Conservation (phyloP, 2,888 invertebrate species). For the Resseliella maxima region DNA sequence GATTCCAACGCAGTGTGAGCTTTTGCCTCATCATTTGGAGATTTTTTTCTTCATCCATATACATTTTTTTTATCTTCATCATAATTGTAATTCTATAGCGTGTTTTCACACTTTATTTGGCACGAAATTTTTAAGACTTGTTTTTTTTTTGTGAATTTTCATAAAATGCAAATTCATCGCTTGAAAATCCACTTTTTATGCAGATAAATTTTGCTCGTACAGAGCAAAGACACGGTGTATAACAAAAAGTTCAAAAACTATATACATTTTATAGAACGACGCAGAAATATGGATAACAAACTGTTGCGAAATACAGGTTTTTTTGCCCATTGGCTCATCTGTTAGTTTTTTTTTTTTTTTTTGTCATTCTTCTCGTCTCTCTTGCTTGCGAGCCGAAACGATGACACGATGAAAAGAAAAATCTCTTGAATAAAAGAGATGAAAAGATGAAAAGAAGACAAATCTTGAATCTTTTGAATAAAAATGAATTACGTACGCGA, state of each 20-base stretch:
- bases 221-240: too few relatives aligned
- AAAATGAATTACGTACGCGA: neutral
- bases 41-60: neutral
- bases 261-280: neutral
- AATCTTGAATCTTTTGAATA: neutral
- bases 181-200: neutral
- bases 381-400: neutral
- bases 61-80: too few relatives aligned
- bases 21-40: neutral
- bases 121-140: neutral
- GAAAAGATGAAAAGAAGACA: neutral
- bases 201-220: neutral
- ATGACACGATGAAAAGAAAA: too few relatives aligned
- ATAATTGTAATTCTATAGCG: neutral
- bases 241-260: neutral
- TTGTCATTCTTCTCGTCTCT: too few relatives aligned
- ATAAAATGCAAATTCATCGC: neutral
- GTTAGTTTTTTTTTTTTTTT: too few relatives aligned
- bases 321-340: neutral
- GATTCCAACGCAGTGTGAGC: neutral
- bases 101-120: neutral
- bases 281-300: neutral
- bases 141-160: neutral
- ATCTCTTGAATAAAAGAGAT: too few relatives aligned
- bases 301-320: conserved; percentile 23